phyloP scores from a whole-genome alignment of 2,888 invertebrate species.

The Agrochola circellaris region DNA sequence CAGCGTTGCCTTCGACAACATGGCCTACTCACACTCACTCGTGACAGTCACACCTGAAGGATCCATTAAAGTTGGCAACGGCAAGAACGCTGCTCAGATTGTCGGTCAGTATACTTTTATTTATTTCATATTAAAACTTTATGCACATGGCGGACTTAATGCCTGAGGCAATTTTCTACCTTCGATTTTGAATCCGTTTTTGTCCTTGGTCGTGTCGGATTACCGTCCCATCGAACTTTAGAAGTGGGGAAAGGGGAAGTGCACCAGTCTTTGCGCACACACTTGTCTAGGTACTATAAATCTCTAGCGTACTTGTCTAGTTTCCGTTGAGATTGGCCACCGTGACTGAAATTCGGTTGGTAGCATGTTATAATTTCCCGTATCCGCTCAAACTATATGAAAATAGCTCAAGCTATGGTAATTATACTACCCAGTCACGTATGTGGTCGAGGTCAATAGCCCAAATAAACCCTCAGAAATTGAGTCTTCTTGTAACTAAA shows the following conservation, averaged over 20 bases:
- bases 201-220: neutral
- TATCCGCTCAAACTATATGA: neutral
- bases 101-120: slow-evolving; percentile 84
- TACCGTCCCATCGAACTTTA: neutral
- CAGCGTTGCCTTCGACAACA: slow-evolving; percentile 84
- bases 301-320: neutral
- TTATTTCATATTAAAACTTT: neutral
- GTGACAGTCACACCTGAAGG: slow-evolving; percentile 90
- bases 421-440: neutral
- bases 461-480: neutral
- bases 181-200: neutral
- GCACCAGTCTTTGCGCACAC: neutral
- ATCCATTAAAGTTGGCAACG: slow-evolving; percentile 88
- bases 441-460: no score
- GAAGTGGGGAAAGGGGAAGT: neutral
- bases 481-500: neutral
- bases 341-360: no score
- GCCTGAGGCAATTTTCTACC: neutral
- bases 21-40: slow-evolving; percentile 91
- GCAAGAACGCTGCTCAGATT: slow-evolving; percentile 90
- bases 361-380: neutral
- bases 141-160: neutral
- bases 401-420: neutral
- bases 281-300: neutral
- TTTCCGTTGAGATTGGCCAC: no score